Percentiles rank a stretch among this genome's conserved stretches.
These are phyloP conservation scores for Rhipidura dahli DNA, from an alignment of 2,113 vertebrate genomes.

Conservation along the genomic window DNA sequence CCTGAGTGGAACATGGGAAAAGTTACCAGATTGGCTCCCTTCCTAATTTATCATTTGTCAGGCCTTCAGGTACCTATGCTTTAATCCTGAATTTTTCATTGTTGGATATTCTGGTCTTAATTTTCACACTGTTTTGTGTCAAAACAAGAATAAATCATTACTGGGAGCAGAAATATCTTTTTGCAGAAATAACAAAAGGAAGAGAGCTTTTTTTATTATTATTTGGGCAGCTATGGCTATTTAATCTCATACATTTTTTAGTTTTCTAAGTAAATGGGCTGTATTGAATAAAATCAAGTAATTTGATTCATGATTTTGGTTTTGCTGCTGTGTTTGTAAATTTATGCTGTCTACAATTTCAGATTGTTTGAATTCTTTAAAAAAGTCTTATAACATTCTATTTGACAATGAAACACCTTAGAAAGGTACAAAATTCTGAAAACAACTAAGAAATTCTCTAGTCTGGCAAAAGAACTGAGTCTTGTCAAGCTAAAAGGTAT, in stretches of 20 bases:
- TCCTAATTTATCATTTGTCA: constrained; percentile 51
- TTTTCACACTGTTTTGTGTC: not conserved
- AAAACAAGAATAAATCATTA: not conserved
- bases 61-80: not conserved
- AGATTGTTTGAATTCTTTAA: not conserved
- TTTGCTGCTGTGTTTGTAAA: not conserved
- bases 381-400: not conserved
- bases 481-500: not conserved
- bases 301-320: not conserved
- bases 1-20: not conserved
- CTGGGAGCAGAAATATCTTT: not conserved
- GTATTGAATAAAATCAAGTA: not conserved
- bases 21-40: constrained; percentile 22
- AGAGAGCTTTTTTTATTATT: fast-evolving
- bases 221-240: fast-evolving
- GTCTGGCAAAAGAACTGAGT: not conserved
- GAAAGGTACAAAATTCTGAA: not conserved
- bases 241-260: not conserved
- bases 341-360: not conserved
- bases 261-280: not conserved
- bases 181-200: not conserved
- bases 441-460: not conserved
- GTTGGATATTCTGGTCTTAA: not conserved
- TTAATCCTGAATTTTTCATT: not conserved
- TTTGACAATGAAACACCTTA: not conserved